Percentiles rank a stretch among this genome's conserved stretches.
These are phyloP conservation scores for Dinomys branickii DNA, from an alignment of 2,113 vertebrate species.

Conservation along the genomic window DNA sequence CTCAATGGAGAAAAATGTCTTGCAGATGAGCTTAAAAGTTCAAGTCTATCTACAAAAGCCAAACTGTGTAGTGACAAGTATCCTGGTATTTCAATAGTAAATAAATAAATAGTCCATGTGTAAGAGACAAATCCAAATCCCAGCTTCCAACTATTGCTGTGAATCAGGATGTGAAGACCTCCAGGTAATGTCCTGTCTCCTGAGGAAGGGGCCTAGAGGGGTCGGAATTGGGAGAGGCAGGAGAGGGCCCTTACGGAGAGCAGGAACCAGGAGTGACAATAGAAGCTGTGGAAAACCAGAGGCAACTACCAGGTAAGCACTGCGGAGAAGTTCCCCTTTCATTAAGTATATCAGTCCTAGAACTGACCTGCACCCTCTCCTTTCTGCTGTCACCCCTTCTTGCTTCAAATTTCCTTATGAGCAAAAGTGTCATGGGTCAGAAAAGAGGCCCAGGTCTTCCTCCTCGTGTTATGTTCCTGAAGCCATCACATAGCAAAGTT, in stretches of 20 bases:
- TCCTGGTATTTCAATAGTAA: neutral
- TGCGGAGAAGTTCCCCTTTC: neutral
- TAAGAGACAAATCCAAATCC: neutral
- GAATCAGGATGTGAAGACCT: neutral
- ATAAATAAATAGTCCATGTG: neutral
- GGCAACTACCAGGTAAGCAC: neutral
- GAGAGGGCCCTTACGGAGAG: neutral
- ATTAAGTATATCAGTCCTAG: neutral
- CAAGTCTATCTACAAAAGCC: neutral
- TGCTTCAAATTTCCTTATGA: neutral
- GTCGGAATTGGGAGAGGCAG: neutral
- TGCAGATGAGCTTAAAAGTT: neutral
- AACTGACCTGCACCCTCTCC: neutral
- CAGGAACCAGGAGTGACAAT: neutral
- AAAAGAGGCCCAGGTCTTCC: neutral
- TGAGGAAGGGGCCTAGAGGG: accelerated
- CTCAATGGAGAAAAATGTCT: neutral
- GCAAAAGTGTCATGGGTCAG: neutral
- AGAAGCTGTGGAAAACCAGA: neutral
- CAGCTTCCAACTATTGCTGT: neutral
- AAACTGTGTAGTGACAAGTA: neutral
- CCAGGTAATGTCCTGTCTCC: neutral
- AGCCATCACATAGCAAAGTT: neutral
- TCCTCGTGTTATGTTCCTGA: neutral
- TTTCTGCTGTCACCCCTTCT: neutral